Evolutionary conservation across 2,888 invertebrate genomes (phyloP).

Genomic region (Epirrhoe alternata): DNA sequence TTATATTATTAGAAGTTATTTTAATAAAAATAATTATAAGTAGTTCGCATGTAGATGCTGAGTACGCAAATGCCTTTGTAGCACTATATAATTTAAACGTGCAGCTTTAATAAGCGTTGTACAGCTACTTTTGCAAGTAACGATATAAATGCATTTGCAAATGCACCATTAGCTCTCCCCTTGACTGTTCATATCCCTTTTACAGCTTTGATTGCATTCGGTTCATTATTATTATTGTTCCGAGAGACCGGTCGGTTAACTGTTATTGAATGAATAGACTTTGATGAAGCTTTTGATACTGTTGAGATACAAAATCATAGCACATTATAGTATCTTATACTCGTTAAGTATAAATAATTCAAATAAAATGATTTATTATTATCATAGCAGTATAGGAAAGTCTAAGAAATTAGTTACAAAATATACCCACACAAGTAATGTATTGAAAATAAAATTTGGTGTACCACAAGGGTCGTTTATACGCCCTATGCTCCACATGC

Average conservation of each 20-base stretch:
- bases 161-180: constrained; percentile 45
- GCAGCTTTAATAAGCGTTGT: constrained; percentile 3
- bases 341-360: background rate
- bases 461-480: constrained; percentile 19
- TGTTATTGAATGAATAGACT: constrained; percentile 19
- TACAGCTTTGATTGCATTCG: constrained; percentile 36
- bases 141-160: constrained; percentile 46
- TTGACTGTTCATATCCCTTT: constrained; percentile 39
- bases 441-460: constrained; percentile 3
- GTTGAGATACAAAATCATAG: background rate
- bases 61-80: background rate
- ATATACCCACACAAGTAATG: background rate
- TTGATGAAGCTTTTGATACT: constrained; percentile 24
- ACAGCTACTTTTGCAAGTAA: constrained; percentile 23
- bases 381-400: background rate
- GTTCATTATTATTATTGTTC: constrained; percentile 41
- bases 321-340: background rate
- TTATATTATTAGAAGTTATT: background rate
- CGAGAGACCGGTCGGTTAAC: constrained; percentile 22
- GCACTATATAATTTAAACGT: constrained; percentile 2
- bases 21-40: background rate
- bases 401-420: background rate
- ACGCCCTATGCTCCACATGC: constrained; percentile 11
- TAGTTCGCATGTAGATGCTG: background rate
- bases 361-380: background rate